Percentiles rank a stretch among this genome's conserved stretches.
Evolutionary conservation across 2,888 invertebrate genomes (phyloP).

Genomic region (Venusia cambrica): DNA sequence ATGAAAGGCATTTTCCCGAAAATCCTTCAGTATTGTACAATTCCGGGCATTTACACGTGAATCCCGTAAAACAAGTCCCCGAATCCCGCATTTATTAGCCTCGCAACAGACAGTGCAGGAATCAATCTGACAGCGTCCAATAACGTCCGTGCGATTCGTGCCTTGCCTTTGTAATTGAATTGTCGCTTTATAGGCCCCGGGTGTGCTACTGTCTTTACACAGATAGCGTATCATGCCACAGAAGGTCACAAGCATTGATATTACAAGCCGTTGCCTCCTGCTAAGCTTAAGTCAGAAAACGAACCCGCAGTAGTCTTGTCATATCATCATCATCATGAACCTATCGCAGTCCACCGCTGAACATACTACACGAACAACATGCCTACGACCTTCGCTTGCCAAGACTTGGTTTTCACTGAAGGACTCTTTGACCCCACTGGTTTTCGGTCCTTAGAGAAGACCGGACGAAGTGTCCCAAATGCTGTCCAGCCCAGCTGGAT

Average conservation of each 20-base stretch:
- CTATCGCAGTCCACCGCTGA: too few relatives aligned
- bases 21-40: background rate
- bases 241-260: conserved; percentile 11
- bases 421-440: too few relatives aligned
- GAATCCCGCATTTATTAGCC: conserved; percentile 20
- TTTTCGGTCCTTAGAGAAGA: too few relatives aligned
- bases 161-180: conserved; percentile 55
- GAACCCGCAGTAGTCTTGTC: too few relatives aligned
- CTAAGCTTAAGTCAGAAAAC: too few relatives aligned
- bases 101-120: conserved; percentile 25
- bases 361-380: too few relatives aligned
- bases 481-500: too few relatives aligned
- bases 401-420: too few relatives aligned
- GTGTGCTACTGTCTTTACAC: conserved; percentile 25
- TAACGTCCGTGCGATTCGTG: conserved; percentile 36
- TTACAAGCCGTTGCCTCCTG: too few relatives aligned
- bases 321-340: too few relatives aligned
- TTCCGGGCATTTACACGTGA: conserved; percentile 1
- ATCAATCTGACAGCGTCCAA: conserved; percentile 39
- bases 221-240: conserved; percentile 12
- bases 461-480: too few relatives aligned
- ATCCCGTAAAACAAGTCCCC: conserved; percentile 11
- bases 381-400: too few relatives aligned
- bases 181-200: conserved; percentile 54
- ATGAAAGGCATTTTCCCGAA: conserved; percentile 1